Evolutionary conservation across 2,888 invertebrate species (phyloP), one percentile per base, ranked within the genome.

Genomic region (Meteorus cinctellus): DNA sequence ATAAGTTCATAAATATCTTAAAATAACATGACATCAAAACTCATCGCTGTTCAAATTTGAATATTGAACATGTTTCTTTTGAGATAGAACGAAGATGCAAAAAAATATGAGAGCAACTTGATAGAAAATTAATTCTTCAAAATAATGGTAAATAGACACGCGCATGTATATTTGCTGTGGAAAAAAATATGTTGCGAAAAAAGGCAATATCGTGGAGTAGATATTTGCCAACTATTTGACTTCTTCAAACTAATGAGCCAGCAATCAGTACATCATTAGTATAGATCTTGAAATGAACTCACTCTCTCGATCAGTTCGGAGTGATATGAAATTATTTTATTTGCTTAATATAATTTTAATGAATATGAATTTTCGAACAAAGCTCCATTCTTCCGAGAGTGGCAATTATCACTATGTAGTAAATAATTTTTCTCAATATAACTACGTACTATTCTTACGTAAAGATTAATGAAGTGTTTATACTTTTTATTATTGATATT

Each of bases 61-160:
- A 62, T 12, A 59, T 27, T 29, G 14, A 62, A 62, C 62, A 62
- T 62, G 29, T 62, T 62, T 62, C 27, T 62, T 62, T 62, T 27
- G 29, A 12, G 27, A 41, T 12, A 41, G 4, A 41, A 41, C 12
- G 12, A 6, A 41, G 12, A 41, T 41, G 12, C 41, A 12, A 41
- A 41, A 41, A 41, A 41, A 41, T 12, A 41, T 41, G 41, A 41
- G 12, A 63, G 24, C 16, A 34, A 12, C 1, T 34, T 63, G 16
- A 12, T 63, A 4, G 6, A 24, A 63, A 63, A 63, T 63, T 63
- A 34, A 31, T 31, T 16, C 29, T 16, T 63, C 8, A 14, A 62
- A 62, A 62, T n/a, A 29, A 34, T 31, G 34, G 29, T 29, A 29
- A 45, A n/a, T 34, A 63, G 16, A 63, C 31, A 14, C 31, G 34